Conservation (phyloP, 2,113 vertebrate genomes). For the Hemibagrus wyckioides region DNA sequence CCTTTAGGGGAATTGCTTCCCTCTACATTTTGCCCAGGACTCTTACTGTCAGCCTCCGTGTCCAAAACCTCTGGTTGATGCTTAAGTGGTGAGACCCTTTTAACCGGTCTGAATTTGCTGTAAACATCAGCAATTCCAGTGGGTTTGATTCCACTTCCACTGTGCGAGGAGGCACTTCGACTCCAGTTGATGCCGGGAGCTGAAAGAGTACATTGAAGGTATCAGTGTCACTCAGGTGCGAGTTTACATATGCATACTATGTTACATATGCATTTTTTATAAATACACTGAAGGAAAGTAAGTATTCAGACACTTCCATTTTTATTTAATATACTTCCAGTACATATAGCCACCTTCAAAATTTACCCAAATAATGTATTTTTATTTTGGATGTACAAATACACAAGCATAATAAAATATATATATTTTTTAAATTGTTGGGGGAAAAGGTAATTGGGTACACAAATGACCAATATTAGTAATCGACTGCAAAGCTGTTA, state of each 20-base stretch:
- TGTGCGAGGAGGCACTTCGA: slow-evolving; percentile 80
- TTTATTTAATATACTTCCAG: neutral
- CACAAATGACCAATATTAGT: too few relatives aligned
- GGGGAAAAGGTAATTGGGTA: too few relatives aligned
- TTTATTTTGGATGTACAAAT: neutral
- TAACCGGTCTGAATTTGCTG: slow-evolving; percentile 96
- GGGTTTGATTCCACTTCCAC: slow-evolving; percentile 83
- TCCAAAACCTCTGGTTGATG: slow-evolving; percentile 92
- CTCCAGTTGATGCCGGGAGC: slow-evolving; percentile 90
- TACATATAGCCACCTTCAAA: neutral
- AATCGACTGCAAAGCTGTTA: too few relatives aligned
- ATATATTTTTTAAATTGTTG: neutral
- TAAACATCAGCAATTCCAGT: slow-evolving; percentile 88
- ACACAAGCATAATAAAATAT: neutral
- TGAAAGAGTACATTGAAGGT: slow-evolving; percentile 54
- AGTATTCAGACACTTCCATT: neutral
- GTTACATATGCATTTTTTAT: neutral
- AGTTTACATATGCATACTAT: neutral
- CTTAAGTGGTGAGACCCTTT: slow-evolving; percentile 93
- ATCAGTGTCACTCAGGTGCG: too few relatives aligned
- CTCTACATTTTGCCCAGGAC: slow-evolving; percentile 76
- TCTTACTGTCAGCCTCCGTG: slow-evolving; percentile 79
- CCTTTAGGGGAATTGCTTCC: slow-evolving; percentile 74
- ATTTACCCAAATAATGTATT: neutral
- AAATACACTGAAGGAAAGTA: neutral